These are phyloP conservation scores for Clamator glandarius DNA, from an alignment of 2,797 vertebrate species.

Conservation along the genomic window DNA sequence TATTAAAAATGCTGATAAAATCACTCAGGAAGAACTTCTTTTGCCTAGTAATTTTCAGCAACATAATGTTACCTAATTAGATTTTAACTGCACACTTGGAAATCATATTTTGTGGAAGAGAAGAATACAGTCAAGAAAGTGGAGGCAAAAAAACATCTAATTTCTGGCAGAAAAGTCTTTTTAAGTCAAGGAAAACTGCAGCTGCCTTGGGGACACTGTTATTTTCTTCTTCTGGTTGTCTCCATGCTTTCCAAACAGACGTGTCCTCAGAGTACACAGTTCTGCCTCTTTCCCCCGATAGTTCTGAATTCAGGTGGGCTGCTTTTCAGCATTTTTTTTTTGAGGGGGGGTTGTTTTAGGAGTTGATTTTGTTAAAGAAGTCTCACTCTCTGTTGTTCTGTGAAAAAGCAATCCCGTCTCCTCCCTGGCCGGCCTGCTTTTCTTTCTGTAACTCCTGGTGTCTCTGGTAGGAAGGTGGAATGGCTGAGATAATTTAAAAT, in stretches of 20 bases:
- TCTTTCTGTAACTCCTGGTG: background rate
- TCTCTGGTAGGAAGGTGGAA: background rate
- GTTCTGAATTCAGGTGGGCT: background rate
- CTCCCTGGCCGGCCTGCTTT: background rate
- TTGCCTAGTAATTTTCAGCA: background rate
- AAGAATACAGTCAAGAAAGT: background rate
- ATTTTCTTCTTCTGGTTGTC: background rate
- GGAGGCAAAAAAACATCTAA: background rate
- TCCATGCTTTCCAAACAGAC: background rate
- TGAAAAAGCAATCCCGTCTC: background rate
- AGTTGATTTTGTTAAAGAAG: background rate
- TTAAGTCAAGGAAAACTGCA: background rate
- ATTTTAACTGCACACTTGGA: background rate
- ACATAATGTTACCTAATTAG: background rate
- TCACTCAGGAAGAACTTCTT: background rate
- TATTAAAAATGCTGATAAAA: background rate
- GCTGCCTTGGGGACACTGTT: background rate
- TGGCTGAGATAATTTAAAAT: background rate
- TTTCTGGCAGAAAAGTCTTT: conserved; percentile 1
- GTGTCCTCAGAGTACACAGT: background rate
- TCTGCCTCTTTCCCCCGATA: background rate
- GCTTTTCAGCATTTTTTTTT: background rate
- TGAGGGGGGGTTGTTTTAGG: background rate
- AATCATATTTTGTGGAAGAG: background rate
- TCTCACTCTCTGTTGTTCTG: background rate